Percentiles rank a stretch among this genome's conserved stretches.
Evolutionary conservation across 2,113 vertebrate species (phyloP).

Genomic region (Catagonus wagneri): DNA sequence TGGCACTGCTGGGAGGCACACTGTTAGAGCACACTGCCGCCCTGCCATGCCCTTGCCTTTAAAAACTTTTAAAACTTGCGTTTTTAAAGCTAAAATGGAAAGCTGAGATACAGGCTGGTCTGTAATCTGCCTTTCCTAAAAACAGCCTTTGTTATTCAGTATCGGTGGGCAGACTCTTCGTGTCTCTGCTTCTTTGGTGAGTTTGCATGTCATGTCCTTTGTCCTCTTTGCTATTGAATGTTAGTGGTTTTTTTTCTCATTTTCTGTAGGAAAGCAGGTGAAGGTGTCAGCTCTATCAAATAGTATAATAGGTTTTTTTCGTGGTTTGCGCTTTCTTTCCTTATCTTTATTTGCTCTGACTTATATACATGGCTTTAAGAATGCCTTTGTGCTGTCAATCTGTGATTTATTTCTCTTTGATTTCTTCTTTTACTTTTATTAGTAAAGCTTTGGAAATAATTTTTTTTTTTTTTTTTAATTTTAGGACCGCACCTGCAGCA

Average conservation of each 20-base stretch:
- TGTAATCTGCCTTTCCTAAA: background rate
- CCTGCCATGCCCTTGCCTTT: background rate
- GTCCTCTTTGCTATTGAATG: background rate
- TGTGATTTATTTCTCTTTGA: slow-evolving; percentile 3
- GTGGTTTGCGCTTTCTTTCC: background rate
- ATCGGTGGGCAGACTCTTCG: background rate
- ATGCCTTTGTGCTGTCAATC: background rate
- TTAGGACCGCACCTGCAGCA: too few species aligned
- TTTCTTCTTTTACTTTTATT: background rate
- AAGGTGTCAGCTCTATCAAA: background rate
- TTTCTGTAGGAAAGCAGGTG: background rate
- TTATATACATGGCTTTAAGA: background rate
- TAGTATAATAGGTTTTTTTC: background rate
- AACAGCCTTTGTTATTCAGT: background rate
- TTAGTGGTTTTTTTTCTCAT: background rate
- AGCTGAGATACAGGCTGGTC: background rate
- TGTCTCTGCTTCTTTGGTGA: background rate
- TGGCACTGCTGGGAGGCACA: background rate
- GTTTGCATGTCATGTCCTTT: background rate
- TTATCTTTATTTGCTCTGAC: background rate
- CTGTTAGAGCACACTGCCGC: rapidly evolving
- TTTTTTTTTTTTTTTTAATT: too few species aligned
- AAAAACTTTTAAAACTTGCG: too few species aligned
- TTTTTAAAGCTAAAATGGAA: slow-evolving; percentile 27
- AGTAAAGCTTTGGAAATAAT: background rate